phyloP scores from a whole-genome alignment of 2,113 vertebrate species.

The Delphinapterus leucas region DNA sequence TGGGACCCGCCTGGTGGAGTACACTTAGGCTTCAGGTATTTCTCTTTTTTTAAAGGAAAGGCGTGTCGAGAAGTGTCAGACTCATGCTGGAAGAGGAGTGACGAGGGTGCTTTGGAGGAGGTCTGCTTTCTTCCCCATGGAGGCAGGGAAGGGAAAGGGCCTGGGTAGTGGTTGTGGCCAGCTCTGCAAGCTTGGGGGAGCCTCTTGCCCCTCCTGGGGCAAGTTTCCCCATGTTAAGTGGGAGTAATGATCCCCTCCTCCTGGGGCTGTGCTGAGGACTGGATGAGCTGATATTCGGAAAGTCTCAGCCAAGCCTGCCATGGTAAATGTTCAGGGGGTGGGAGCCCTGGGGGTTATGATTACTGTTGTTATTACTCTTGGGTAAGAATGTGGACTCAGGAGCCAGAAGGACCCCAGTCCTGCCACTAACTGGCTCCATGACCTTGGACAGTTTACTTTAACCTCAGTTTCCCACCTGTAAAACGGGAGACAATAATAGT shows the following conservation, averaged over 20 bases:
- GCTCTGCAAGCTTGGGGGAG: neutral
- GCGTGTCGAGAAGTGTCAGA: neutral
- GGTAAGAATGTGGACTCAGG: neutral
- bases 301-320: neutral
- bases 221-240: neutral
- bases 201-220: neutral
- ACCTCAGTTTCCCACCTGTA: neutral
- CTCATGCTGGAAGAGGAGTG: too few species aligned
- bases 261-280: neutral
- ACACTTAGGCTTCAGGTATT: neutral
- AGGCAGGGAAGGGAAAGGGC: neutral
- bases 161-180: neutral
- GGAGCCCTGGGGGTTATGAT: fast-evolving
- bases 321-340: fast-evolving
- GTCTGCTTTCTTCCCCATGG: neutral
- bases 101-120: neutral
- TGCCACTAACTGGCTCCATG: neutral
- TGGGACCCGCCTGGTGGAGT: fast-evolving
- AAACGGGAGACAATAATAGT: neutral
- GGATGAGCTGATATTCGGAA: fast-evolving
- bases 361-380: neutral
- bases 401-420: neutral
- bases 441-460: neutral
- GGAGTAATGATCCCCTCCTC: neutral
- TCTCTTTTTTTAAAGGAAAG: neutral